Evolutionary conservation across 2,113 vertebrate genomes (phyloP).

Genomic region (Oceanodroma tethys): DNA sequence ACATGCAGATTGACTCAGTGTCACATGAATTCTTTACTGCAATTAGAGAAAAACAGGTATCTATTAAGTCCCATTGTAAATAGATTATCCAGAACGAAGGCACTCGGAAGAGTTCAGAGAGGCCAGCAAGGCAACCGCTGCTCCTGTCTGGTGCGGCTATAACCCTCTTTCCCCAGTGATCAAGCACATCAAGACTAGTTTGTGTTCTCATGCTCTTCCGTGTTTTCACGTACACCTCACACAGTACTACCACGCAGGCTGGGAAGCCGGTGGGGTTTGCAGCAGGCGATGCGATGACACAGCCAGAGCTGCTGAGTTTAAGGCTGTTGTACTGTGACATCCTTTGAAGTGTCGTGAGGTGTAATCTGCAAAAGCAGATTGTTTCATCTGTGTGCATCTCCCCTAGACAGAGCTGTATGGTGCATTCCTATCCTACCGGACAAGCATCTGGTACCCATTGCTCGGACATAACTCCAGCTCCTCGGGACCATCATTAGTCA

Average conservation of each 20-base stretch:
- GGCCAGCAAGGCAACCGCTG: not conserved
- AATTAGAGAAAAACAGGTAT: not conserved
- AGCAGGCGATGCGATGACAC: not conserved
- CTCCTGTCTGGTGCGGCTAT: not conserved
- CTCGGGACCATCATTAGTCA: not conserved
- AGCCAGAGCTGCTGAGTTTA: not conserved
- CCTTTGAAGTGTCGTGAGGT: not conserved
- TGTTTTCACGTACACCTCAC: not conserved
- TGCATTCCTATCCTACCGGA: not conserved
- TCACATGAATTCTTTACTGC: not conserved
- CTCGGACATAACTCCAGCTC: not conserved
- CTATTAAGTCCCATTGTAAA: not conserved
- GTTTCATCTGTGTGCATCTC: not conserved
- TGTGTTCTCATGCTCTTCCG: not conserved
- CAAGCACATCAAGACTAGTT: not conserved
- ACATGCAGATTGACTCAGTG: not conserved
- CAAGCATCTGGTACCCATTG: not conserved
- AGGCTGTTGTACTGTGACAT: not conserved
- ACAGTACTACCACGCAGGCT: not conserved
- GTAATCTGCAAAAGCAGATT: not conserved
- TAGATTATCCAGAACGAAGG: not conserved
- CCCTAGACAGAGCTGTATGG: not conserved
- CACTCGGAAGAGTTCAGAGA: not conserved
- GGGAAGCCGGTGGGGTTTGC: not conserved
- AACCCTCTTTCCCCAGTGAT: not conserved